These are phyloP conservation scores for Dichetophora obliterata DNA, from an alignment of 2,888 invertebrate species.

Conservation along the genomic window DNA sequence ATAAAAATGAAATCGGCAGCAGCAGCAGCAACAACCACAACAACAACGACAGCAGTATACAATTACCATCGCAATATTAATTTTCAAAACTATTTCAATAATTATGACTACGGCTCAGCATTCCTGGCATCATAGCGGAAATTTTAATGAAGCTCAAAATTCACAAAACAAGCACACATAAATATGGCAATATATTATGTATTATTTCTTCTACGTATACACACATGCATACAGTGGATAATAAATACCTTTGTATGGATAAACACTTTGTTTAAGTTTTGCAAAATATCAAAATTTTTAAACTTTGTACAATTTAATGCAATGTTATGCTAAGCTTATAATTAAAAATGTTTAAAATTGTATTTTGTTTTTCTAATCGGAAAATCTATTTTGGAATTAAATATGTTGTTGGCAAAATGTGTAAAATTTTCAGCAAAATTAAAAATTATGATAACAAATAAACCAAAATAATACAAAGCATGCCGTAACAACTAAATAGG, in stretches of 20 bases:
- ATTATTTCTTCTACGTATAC: slow-evolving; percentile 1
- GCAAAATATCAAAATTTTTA: not conserved
- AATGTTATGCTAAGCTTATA: not conserved
- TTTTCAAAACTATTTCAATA: slow-evolving; percentile 52
- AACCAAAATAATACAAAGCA: not conserved
- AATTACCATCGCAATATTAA: slow-evolving; percentile 45
- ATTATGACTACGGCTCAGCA: slow-evolving; percentile 53
- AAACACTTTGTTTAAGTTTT: not conserved
- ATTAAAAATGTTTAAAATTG: too few relatives aligned
- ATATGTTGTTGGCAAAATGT: not conserved
- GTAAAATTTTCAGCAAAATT: not conserved
- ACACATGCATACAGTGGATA: slow-evolving; percentile 23
- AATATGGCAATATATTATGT: slow-evolving; percentile 33
- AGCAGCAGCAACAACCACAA: slow-evolving; percentile 24
- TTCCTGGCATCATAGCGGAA: slow-evolving; percentile 51
- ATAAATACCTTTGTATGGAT: not conserved
- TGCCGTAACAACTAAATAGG: slow-evolving; percentile 62
- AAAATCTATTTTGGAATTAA: not conserved
- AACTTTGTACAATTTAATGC: not conserved
- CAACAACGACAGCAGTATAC: slow-evolving; percentile 5
- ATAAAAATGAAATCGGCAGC: slow-evolving; percentile 16
- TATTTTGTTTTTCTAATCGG: not conserved
- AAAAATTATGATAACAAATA: not conserved
- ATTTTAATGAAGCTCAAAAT: slow-evolving; percentile 20
- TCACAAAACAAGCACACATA: slow-evolving; percentile 3